phyloP scores from a whole-genome alignment of 2,888 invertebrate genomes.

The Brachylomia viminalis region DNA sequence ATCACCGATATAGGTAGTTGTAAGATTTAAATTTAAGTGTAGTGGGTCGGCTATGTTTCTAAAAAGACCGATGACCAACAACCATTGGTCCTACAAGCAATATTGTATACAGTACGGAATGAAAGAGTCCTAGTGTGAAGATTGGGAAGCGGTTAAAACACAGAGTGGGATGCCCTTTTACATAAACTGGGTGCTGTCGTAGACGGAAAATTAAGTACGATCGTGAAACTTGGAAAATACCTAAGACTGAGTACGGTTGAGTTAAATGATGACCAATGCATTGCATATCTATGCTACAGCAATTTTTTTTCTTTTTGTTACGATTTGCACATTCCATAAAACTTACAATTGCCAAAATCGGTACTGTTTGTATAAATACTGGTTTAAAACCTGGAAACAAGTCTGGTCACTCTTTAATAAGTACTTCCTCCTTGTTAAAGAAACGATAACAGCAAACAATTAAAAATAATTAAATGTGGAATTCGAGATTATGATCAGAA shows the following conservation, averaged over 20 bases:
- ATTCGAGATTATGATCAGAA: slow-evolving; percentile 44
- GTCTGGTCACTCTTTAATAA: slow-evolving; percentile 37
- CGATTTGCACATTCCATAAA: neutral
- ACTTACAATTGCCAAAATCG: no score
- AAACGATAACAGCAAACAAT: slow-evolving; percentile 42
- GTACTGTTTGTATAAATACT: neutral
- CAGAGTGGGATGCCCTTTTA: neutral
- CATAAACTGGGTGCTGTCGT: neutral
- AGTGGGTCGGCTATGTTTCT: neutral
- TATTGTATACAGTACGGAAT: no score
- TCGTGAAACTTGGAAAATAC: neutral
- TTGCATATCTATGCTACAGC: neutral
- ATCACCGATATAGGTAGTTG: neutral
- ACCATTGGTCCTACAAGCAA: no score
- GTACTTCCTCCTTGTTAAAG: slow-evolving; percentile 51
- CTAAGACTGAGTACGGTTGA: neutral
- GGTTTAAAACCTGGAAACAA: slow-evolving; percentile 26
- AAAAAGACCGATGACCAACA: neutral
- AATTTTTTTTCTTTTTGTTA: slow-evolving; percentile 17
- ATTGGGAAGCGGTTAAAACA: neutral
- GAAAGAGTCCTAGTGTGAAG: no score
- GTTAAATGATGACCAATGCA: neutral
- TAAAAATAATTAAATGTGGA: slow-evolving; percentile 58
- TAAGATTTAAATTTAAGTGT: neutral
- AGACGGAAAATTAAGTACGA: neutral